Evolutionary conservation across 2,113 vertebrate species (phyloP), one percentile per base, ranked within the genome.

Genomic region (Pluvianellus socialis): DNA sequence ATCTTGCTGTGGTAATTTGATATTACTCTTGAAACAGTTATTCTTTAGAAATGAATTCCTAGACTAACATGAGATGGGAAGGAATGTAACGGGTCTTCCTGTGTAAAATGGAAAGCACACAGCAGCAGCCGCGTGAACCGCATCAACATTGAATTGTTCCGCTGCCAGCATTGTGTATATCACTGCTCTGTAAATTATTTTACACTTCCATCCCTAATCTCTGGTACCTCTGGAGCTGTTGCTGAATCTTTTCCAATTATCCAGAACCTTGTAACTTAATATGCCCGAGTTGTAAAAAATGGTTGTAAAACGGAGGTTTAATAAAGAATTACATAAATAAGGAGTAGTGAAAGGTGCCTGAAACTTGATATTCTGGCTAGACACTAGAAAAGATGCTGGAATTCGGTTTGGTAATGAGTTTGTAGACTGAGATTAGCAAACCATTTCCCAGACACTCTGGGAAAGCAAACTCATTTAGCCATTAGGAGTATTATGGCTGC

Each of bases 251-350:
- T 95, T 96, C 90, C 94, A 96, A 65, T 96, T 96, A 96, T 94
- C 80, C 94, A 93, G 92, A 93, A 95, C 74, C 59, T 89, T 93
- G 97, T 97, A 97, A 97, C 80, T 88, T 86, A 84, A 97, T 90
- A 88, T 58, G 50, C 53, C 53, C 63, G 79, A 42, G 71, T 14
- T 87, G 89, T 96, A 95, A 96, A 96, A 96, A 93, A 91, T 47
- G 77, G 61, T 77, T 84, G 88, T 97, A 97, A 96, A 98, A 95
- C 88, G 77, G 59, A 90, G 79, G 76, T 94, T 97, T 96, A 97
- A 96, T 97, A 94, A 97, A 97, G 91, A 97, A 96, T 96, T 96
- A 52, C 95, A 94, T 97, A 97, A 97, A 98, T 96, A 97, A 89
- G 49, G 79, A 96, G 90, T 85, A 95, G 79, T 94, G 97, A 98